These are phyloP conservation scores for Sycophila texana DNA, from an alignment of 2,888 invertebrate genomes.

Conservation along the genomic window DNA sequence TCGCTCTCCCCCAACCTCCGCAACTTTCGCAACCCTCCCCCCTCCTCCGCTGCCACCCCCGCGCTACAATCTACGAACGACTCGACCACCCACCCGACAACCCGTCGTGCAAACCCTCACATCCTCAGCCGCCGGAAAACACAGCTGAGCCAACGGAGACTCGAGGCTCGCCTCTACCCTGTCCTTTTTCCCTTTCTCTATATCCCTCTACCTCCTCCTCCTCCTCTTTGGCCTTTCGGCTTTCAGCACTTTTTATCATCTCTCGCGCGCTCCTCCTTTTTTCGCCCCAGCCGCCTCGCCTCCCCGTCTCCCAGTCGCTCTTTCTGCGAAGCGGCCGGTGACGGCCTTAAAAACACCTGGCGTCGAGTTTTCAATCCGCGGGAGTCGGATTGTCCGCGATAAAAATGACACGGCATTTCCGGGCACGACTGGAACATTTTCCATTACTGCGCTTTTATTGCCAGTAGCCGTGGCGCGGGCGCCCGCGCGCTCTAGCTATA, in stretches of 20 bases:
- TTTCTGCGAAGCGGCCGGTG: slow-evolving; percentile 44
- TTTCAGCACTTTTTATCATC: slow-evolving; percentile 48
- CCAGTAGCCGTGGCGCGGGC: neutral
- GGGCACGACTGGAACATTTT: neutral
- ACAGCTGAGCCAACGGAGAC: slow-evolving; percentile 73
- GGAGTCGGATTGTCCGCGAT: slow-evolving; percentile 13
- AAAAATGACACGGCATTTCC: slow-evolving; percentile 9
- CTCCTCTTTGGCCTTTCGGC: slow-evolving; percentile 6
- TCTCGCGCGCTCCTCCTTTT: slow-evolving; percentile 23
- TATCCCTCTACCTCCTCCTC: neutral
- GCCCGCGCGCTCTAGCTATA: no score
- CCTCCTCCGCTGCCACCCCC: slow-evolving; percentile 64
- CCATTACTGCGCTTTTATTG: neutral
- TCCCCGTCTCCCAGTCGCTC: slow-evolving; percentile 34
- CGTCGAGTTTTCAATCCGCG: slow-evolving; percentile 22
- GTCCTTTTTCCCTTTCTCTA: slow-evolving; percentile 47
- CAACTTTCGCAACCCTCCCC: slow-evolving; percentile 61
- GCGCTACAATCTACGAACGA: slow-evolving; percentile 62
- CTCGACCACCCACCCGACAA: slow-evolving; percentile 62
- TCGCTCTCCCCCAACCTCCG: slow-evolving; percentile 62
- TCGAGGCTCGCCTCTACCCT: slow-evolving; percentile 20
- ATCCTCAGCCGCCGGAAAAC: slow-evolving; percentile 70
- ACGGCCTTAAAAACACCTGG: slow-evolving; percentile 42
- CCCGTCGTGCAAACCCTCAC: slow-evolving; percentile 61
- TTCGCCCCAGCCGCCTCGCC: neutral